These are phyloP conservation scores for Xanthia icteritia DNA, from an alignment of 2,888 invertebrate genomes.

Conservation along the genomic window DNA sequence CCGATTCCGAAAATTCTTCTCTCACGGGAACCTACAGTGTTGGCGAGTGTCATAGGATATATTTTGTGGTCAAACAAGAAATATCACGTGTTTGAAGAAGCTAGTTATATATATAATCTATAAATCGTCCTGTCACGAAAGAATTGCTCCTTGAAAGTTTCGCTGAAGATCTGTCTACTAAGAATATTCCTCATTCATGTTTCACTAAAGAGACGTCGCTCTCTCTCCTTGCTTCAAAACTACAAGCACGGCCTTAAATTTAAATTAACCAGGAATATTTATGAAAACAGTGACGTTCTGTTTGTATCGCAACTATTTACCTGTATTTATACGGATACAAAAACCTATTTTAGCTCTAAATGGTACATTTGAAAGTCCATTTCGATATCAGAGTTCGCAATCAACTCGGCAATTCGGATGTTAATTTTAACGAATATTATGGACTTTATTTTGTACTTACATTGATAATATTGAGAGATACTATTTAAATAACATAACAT, in stretches of 20 bases:
- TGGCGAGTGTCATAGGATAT: no score
- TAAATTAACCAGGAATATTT: conserved; percentile 34
- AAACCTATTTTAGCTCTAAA: conserved; percentile 54
- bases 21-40: no score
- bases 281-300: conserved; percentile 34
- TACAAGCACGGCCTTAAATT: not conserved
- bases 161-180: not conserved
- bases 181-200: no score
- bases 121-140: not conserved
- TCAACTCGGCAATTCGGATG: conserved; percentile 53
- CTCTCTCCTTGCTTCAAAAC: not conserved
- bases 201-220: not conserved
- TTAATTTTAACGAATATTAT: conserved; percentile 41
- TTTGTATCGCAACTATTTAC: conserved; percentile 39
- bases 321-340: conserved; percentile 33
- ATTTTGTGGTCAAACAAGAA: no score
- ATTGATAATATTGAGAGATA: conserved; percentile 35
- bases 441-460: conserved; percentile 39
- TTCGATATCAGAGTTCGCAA: conserved; percentile 58
- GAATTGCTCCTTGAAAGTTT: not conserved
- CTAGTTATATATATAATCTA: not conserved
- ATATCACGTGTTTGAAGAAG: no score
- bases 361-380: conserved; percentile 50
- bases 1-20: no score
- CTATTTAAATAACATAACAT: conserved; percentile 4